Conservation (phyloP, 2,888 invertebrate genomes). For the Drosophila demipolita region DNA sequence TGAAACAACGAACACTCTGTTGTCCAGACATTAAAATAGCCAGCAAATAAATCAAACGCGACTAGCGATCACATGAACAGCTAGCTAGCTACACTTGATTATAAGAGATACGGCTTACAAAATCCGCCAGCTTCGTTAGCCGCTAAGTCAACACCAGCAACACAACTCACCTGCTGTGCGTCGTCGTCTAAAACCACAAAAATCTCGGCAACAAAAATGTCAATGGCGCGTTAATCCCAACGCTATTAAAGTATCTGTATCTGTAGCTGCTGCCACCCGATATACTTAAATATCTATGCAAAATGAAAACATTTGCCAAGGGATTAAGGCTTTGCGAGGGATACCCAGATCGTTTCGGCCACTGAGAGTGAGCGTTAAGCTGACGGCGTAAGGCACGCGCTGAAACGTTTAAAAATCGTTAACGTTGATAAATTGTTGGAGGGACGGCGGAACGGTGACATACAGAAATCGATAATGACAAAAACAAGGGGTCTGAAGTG, state of each 20-base stretch:
- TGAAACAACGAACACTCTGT: constrained; percentile 62
- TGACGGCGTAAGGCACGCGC: constrained; percentile 71
- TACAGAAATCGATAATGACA: constrained; percentile 21
- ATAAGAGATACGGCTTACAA: constrained; percentile 57
- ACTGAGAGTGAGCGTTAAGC: constrained; percentile 49
- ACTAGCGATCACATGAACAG: constrained; percentile 41
- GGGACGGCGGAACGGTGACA: constrained; percentile 18
- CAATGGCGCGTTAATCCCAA: constrained; percentile 73
- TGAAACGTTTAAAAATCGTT: constrained; percentile 65
- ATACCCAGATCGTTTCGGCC: constrained; percentile 23
- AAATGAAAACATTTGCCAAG: constrained; percentile 58
- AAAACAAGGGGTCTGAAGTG: constrained; percentile 18
- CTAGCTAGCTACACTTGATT: constrained; percentile 65
- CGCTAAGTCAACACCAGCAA: constrained; percentile 27
- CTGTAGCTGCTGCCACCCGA: constrained; percentile 31
- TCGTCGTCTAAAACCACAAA: constrained; percentile 36
- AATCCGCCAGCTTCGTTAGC: constrained; percentile 76
- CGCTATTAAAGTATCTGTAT: constrained; percentile 47
- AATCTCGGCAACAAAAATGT: constrained; percentile 45
- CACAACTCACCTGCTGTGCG: constrained; percentile 70
- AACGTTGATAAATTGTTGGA: constrained; percentile 69
- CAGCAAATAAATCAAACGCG: constrained; percentile 69
- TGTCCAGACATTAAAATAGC: constrained; percentile 62
- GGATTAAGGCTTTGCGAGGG: constrained; percentile 52
- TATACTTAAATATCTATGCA: constrained; percentile 44